Percentiles rank a stretch among this genome's conserved stretches.
Conservation (phyloP, 2,113 vertebrate genomes). For the Nycticorax nycticorax region DNA sequence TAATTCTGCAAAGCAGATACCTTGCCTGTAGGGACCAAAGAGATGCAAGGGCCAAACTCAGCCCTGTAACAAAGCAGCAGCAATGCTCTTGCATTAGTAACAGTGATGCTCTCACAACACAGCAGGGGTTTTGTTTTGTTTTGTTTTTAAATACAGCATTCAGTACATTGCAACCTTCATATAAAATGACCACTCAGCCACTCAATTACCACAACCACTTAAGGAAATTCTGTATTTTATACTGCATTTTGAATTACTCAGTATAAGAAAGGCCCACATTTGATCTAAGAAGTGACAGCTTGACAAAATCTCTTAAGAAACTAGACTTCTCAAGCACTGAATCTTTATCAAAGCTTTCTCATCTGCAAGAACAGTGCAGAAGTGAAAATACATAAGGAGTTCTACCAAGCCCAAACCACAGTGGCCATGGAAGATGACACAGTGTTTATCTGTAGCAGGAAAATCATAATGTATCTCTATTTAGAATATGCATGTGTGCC, state of each 20-base stretch:
- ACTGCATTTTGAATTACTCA: conserved; percentile 13
- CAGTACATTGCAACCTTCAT: neutral
- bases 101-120: neutral
- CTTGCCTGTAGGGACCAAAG: neutral
- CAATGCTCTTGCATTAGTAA: neutral
- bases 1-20: neutral
- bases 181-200: neutral
- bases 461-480: neutral
- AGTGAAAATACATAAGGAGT: neutral
- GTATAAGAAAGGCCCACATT: neutral
- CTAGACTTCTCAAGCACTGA: neutral
- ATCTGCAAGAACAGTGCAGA: neutral
- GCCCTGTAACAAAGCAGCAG: neutral
- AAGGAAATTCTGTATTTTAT: neutral
- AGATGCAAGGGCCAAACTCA: neutral
- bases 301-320: conserved; percentile 10
- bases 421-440: neutral
- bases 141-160: neutral
- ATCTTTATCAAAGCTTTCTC: neutral
- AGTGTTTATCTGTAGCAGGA: neutral
- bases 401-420: neutral
- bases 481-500: conserved; percentile 2
- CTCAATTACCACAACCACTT: neutral
- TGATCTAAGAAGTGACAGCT: neutral
- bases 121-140: neutral